Base-by-base conservation (phyloP, 37 sponge, comb jelly and placozoan genomes). In the Chondrosia reniformis region DNA sequence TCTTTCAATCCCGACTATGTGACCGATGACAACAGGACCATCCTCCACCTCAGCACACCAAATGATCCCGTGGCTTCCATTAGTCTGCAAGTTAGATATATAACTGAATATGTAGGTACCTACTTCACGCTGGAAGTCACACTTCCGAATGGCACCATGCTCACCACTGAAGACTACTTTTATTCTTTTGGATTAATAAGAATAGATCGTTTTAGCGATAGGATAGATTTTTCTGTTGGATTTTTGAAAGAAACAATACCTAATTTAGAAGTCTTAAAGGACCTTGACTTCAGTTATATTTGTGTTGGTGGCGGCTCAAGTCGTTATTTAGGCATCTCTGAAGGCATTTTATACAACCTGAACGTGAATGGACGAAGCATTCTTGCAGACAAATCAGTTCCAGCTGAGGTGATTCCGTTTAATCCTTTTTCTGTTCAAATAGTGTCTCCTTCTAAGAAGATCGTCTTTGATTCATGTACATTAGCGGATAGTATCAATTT, bases 21-120 rank as follows among this genome's bases (percentile, higher is more conserved):
- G 24, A 69, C 36, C 41, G 44, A 38, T 43, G 43, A 69, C 15
- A 41, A 41, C 8, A 36, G 43, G 36, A 24, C 24, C 2, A 39
- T 69, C 42, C 72, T 69, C n/a, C 41, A 69, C 72, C 72, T 69
- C 43, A 69, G 44, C 41, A 43, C 72, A 8, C 39, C 24, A 25
- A 44, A 36, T 34, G 24, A 69, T 40, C 42, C 72, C 15, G 43
- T 39, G 2, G 44, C 9, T 34, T 24, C 44, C 42, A n/a, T 69
- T 1, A n/a, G 44, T 17, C 44, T 69, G 44, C n/a, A 43, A n/a
- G 72, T 41, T 10, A 9, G 19, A 17, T 69, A 69, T 40, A 34
- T 43, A 3, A n/a, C 4, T 17, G 15, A 1, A 1, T 1, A 7
- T 1, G 42, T 21, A 0, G 66, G 17, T 33, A 21, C 17, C 17